Conservation (phyloP, 35 echinoderm and acorn worm species). For the Ptychodera flava region DNA sequence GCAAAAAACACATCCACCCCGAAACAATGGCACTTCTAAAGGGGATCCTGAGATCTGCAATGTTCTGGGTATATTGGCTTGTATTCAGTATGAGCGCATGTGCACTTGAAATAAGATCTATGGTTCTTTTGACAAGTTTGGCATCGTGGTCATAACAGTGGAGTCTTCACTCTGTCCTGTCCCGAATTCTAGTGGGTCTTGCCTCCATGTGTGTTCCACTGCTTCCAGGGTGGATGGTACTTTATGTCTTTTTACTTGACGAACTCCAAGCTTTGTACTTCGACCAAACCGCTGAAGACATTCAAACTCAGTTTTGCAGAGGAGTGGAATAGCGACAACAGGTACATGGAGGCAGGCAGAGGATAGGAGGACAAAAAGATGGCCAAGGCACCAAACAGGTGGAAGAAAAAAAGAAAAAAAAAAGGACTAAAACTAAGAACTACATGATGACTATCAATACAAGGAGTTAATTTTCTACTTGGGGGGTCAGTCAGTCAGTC, state of each 20-base stretch:
- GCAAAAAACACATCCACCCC: not conserved
- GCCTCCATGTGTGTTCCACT: not conserved
- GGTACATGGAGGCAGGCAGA: not conserved
- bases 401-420: too few relatives aligned
- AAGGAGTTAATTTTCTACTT: not conserved
- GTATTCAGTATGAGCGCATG: too few relatives aligned
- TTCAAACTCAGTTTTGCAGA: constrained; percentile 1
- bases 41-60: too few relatives aligned
- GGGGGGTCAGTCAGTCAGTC: not conserved
- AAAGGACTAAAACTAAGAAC: not conserved
- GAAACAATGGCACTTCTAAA: not conserved
- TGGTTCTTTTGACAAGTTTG: too few relatives aligned
- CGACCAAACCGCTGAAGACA: not conserved
- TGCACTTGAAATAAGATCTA: too few relatives aligned
- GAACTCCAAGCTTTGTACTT: not conserved
- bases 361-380: not conserved
- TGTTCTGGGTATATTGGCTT: too few relatives aligned
- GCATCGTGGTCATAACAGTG: too few relatives aligned
- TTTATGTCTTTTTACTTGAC: not conserved
- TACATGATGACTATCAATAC: not conserved
- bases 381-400: too few relatives aligned
- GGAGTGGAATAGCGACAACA: not conserved
- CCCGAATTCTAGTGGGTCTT: too few relatives aligned
- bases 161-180: too few relatives aligned
- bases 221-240: not conserved